Percentiles rank a stretch among this genome's conserved stretches.
These are phyloP conservation scores for Alosa sapidissima DNA, from an alignment of 2,797 vertebrate species.

Conservation along the genomic window DNA sequence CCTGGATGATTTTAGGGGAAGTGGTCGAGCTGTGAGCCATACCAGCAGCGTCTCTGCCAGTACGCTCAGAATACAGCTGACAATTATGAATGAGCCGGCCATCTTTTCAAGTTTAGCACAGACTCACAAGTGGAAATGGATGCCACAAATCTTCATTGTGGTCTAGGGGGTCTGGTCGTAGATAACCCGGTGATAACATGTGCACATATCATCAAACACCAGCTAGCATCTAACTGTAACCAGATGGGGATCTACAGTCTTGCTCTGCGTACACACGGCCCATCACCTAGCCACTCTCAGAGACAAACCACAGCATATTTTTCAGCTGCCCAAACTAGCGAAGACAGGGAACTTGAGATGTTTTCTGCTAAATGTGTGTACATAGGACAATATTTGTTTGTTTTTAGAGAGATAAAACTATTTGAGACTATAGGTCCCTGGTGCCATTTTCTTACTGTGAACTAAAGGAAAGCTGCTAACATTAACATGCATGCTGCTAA, in stretches of 20 bases:
- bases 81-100: slow-evolving; percentile 27
- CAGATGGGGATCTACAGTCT: slow-evolving; percentile 60
- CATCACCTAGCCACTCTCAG: background rate
- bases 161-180: slow-evolving; percentile 40
- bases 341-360: background rate
- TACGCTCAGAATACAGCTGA: background rate
- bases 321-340: background rate
- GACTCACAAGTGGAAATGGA: slow-evolving; percentile 36
- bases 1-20: background rate
- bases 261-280: slow-evolving; percentile 36
- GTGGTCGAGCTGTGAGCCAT: background rate
- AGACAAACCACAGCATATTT: background rate
- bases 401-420: background rate
- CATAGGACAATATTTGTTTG: background rate
- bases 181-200: slow-evolving; percentile 56
- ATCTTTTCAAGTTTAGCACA: slow-evolving; percentile 45
- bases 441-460: background rate
- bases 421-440: background rate
- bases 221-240: slow-evolving; percentile 56
- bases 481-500: background rate
- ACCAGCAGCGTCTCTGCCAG: background rate
- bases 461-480: background rate
- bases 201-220: slow-evolving; percentile 50
- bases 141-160: slow-evolving; percentile 55
- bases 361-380: background rate